Conservation (phyloP, 2,797 vertebrate species). For the Xenops minutus region DNA sequence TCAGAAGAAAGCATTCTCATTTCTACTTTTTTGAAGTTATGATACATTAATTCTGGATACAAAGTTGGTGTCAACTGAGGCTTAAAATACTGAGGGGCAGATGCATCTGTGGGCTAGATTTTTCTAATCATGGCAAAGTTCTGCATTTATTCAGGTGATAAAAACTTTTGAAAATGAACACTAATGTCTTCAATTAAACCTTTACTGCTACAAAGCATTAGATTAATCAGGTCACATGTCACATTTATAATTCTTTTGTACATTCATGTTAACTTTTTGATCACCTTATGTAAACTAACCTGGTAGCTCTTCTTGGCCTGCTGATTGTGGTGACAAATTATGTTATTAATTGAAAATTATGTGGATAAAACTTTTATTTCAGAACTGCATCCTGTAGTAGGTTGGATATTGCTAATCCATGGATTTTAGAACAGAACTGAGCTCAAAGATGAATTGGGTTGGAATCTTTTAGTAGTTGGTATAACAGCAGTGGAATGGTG, state of each 20-base stretch:
- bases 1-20: not conserved
- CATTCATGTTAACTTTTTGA: not conserved
- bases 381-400: not conserved
- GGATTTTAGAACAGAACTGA: not conserved
- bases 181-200: not conserved
- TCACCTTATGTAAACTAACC: not conserved
- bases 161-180: not conserved
- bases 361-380: not conserved
- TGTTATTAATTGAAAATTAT: not conserved
- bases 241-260: not conserved
- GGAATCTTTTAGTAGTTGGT: not conserved
- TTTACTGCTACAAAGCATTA: not conserved
- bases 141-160: not conserved
- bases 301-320: not conserved
- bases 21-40: constrained; percentile 14
- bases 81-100: not conserved
- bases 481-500: not conserved
- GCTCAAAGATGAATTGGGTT: not conserved
- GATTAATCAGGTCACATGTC: not conserved
- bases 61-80: not conserved
- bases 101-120: not conserved
- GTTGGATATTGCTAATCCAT: not conserved
- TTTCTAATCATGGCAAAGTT: not conserved
- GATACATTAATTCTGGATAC: not conserved
- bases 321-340: not conserved